These are phyloP conservation scores for Cottus gobio DNA, from an alignment of 2,113 vertebrate genomes.

Conservation along the genomic window DNA sequence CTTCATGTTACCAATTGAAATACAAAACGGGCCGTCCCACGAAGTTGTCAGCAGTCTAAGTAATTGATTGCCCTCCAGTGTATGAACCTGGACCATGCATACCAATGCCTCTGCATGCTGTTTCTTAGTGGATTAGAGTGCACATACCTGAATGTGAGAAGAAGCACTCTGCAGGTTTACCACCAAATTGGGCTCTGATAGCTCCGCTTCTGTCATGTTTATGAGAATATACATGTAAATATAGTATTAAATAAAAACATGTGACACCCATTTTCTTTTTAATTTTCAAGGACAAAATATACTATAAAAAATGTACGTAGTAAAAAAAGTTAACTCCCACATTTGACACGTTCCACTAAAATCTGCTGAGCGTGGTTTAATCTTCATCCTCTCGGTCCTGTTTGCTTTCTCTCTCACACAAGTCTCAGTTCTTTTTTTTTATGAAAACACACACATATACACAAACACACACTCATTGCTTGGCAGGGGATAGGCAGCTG, in stretches of 20 bases:
- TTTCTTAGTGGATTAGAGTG: slow-evolving; percentile 55
- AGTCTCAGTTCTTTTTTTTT: neutral
- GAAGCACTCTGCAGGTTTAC: neutral
- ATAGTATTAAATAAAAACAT: no score
- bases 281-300: neutral
- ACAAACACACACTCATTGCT: neutral
- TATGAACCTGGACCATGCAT: slow-evolving; percentile 11
- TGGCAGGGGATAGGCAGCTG: slow-evolving; percentile 40
- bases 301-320: slow-evolving; percentile 2
- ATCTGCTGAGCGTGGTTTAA: slow-evolving; percentile 28
- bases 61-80: slow-evolving; percentile 36
- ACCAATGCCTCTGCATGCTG: slow-evolving; percentile 38
- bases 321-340: slow-evolving; percentile 2
- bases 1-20: slow-evolving; percentile 50
- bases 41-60: slow-evolving; percentile 45
- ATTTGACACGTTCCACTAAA: slow-evolving; percentile 24
- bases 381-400: slow-evolving; percentile 3
- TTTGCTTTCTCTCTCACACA: slow-evolving; percentile 26
- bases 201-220: neutral
- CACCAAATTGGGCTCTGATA: slow-evolving; percentile 1
- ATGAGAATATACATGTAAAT: neutral
- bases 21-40: slow-evolving; percentile 11
- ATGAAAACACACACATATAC: neutral
- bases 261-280: no score
- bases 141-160: slow-evolving; percentile 31